These are phyloP conservation scores for Atrichornis clamosus DNA, from an alignment of 2,113 vertebrate genomes.

Conservation along the genomic window DNA sequence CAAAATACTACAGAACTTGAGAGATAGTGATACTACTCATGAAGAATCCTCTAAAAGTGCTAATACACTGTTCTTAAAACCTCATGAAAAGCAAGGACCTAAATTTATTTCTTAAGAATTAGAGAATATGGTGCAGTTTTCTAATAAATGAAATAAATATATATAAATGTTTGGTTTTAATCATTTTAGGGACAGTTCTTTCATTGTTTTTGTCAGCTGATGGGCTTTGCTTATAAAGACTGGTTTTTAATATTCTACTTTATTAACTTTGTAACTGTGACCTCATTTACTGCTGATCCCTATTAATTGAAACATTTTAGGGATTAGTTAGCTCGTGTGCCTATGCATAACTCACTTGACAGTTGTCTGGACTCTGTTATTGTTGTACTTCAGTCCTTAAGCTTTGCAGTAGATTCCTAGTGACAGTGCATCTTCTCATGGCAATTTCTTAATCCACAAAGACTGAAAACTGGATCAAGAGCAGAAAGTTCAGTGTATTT, in stretches of 20 bases:
- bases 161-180: not conserved
- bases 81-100: not conserved
- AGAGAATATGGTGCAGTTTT: not conserved
- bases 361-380: not conserved
- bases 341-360: not conserved
- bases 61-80: not conserved
- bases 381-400: not conserved
- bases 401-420: not conserved
- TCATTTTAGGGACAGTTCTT: not conserved
- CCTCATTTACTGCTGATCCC: not conserved
- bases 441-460: not conserved
- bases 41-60: not conserved
- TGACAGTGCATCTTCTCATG: not conserved
- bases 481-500: not conserved
- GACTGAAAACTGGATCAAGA: not conserved
- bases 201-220: not conserved
- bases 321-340: not conserved
- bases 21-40: not conserved
- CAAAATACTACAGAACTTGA: not conserved
- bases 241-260: not conserved
- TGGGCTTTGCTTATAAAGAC: not conserved
- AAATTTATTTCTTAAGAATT: not conserved
- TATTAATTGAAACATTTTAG: not conserved
- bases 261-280: not conserved
- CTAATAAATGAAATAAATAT: not conserved